Conservation (phyloP, 1,140 invertebrate genomes). For the Euwallacea similis region DNA sequence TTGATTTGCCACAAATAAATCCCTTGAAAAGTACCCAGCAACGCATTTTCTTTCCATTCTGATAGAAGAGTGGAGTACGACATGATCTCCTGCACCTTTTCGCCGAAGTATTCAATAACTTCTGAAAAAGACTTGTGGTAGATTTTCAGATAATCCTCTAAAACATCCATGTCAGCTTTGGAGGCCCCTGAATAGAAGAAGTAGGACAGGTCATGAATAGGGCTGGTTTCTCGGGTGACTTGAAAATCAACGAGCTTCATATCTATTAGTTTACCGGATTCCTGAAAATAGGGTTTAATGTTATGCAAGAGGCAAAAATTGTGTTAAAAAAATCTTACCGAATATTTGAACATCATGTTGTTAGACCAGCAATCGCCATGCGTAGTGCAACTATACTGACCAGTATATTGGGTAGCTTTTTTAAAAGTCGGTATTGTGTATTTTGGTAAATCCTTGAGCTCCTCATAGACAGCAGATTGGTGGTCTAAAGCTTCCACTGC, state of each 20-base stretch:
- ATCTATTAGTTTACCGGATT: slow-evolving; percentile 21
- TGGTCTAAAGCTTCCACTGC: not conserved
- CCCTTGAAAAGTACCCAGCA: slow-evolving; percentile 44
- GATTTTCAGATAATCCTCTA: slow-evolving; percentile 56
- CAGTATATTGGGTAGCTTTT: slow-evolving; percentile 23
- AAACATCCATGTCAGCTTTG: slow-evolving; percentile 54
- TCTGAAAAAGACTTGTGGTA: slow-evolving; percentile 58
- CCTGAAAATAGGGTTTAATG: slow-evolving; percentile 10
- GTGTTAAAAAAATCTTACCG: slow-evolving; percentile 22
- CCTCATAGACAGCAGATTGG: not conserved
- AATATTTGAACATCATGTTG: slow-evolving; percentile 38
- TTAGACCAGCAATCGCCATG: slow-evolving; percentile 38
- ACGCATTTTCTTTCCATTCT: slow-evolving; percentile 51
- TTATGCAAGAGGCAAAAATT: slow-evolving; percentile 36
- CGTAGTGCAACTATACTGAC: slow-evolving; percentile 14
- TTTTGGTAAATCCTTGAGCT: not conserved
- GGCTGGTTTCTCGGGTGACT: slow-evolving; percentile 58
- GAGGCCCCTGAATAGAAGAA: slow-evolving; percentile 61
- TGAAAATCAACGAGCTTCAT: slow-evolving; percentile 60
- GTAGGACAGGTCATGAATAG: slow-evolving; percentile 61
- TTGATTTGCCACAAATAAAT: slow-evolving; percentile 31
- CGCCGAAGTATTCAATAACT: slow-evolving; percentile 52
- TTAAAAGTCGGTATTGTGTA: not conserved
- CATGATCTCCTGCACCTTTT: slow-evolving; percentile 54
- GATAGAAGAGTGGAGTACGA: slow-evolving; percentile 51